Conservation (phyloP, 2,797 vertebrate species). For the Gobio occitaniae region DNA sequence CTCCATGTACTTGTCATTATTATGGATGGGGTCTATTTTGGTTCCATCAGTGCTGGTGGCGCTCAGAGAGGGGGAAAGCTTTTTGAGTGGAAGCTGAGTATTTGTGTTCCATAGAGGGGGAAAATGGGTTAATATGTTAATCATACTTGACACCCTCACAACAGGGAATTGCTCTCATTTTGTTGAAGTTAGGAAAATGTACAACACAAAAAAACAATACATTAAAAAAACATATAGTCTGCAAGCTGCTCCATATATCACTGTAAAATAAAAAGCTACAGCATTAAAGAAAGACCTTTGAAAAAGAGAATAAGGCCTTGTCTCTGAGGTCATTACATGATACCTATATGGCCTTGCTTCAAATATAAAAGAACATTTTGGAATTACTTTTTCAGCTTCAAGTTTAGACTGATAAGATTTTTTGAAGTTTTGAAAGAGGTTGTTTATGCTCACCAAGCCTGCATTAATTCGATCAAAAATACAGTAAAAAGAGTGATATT, state of each 20-base stretch:
- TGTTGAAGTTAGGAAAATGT: conserved; percentile 35
- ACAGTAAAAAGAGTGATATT: background rate
- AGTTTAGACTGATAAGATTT: background rate
- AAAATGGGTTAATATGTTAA: conserved; percentile 34
- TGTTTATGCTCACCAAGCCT: background rate
- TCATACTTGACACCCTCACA: conserved; percentile 41
- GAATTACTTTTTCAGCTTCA: background rate
- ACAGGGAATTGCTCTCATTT: conserved; percentile 19
- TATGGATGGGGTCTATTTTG: conserved; percentile 52
- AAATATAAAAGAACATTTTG: conserved; percentile 3
- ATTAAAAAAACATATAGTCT: background rate
- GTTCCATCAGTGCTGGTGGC: conserved; percentile 35
- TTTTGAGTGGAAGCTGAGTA: conserved; percentile 38
- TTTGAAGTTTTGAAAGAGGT: background rate
- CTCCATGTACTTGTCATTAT: conserved; percentile 53
- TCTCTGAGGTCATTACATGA: conserved; percentile 27
- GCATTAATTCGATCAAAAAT: background rate
- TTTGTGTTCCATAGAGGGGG: conserved; percentile 39
- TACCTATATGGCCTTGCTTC: conserved; percentile 23
- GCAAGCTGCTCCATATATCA: conserved; percentile 11
- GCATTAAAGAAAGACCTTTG: conserved; percentile 16
- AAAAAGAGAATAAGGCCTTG: background rate
- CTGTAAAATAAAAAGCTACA: conserved; percentile 5
- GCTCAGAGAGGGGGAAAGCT: conserved; percentile 11
- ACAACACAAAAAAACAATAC: background rate